Base-by-base conservation (phyloP, 37 sponge, comb jelly and placozoan species). In the Chondrilla cf. caribensis region DNA sequence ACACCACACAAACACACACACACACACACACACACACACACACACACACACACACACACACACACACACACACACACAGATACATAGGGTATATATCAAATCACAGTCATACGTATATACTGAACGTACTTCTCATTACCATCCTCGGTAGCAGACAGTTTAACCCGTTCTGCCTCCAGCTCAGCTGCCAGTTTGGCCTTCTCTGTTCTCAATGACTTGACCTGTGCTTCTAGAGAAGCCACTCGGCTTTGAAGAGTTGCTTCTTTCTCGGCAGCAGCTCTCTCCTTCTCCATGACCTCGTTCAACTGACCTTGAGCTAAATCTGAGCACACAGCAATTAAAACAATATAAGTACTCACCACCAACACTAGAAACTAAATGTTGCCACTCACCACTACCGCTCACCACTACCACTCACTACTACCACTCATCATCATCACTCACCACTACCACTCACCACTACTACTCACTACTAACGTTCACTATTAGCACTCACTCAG, bases 121-220 rank as follows among this genome's bases (percentile, higher is more conserved):
- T 55, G 57, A 17, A 58, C 58, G 22, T 68, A 93, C 90, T 83
- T 89, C n/a, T 89, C 85, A 17, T 75, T 84, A 8, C 78, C 70
- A 58, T 95, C 95, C 59, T 95, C 92, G 22, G 83, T 28, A 38
- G 89, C 83, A 24, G 89, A 80, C 22, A 81, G 77, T 32, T 88
- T 86, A 17, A 89, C 87, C 41, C 47, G 82, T 54, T 88, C 92
- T 62, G 86, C 70, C 58, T 95, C 92, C 6, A 91, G 57, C 35
- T 86, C n/a, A n/a, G 95, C 95, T 19, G 68, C 51, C 11, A 91
- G 83, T 40, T 86, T 84, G 2, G 95, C 42, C 72, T 81, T 94
- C 33, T 90, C 95, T 59, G 90, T 91, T 35, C 87, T 60, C 25
- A 83, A 41, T 15, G 21, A n/a, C n/a, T 25, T 78, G 26, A 80